phyloP scores from a whole-genome alignment of 2,888 invertebrate genomes.

The Lissonota sp. region DNA sequence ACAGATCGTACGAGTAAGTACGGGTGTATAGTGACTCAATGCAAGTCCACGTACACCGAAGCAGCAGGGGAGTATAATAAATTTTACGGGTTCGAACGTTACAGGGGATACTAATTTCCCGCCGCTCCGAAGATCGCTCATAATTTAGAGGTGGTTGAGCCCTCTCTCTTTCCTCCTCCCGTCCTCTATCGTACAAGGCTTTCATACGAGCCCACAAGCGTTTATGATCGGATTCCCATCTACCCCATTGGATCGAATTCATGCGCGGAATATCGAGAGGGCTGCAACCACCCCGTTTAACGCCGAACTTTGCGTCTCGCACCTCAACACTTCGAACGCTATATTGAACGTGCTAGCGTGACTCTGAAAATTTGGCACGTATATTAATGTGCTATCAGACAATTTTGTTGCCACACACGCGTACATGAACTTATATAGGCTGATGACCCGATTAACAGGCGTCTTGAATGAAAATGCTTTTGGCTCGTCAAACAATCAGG shows the following conservation, averaged over 20 bases:
- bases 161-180: conserved; percentile 3
- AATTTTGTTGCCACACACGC: too few relatives aligned
- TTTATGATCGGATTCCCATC: conserved; percentile 40
- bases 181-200: background rate
- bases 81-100: conserved; percentile 14
- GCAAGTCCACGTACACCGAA: too few relatives aligned
- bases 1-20: conserved; percentile 18
- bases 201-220: conserved; percentile 7
- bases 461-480: too few relatives aligned
- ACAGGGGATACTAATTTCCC: conserved; percentile 9
- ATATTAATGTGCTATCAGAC: too few relatives aligned
- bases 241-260: conserved; percentile 18
- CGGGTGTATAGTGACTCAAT: too few relatives aligned
- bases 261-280: conserved; percentile 41
- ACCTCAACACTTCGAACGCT: too few relatives aligned
- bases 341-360: too few relatives aligned
- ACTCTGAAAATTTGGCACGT: too few relatives aligned
- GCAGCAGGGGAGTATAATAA: conserved; percentile 42
- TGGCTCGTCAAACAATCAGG: too few relatives aligned
- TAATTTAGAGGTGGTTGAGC: conserved; percentile 25
- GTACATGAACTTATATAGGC: too few relatives aligned
- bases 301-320: background rate
- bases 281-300: background rate
- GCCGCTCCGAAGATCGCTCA: conserved; percentile 39
- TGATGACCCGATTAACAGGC: too few relatives aligned